Evolutionary conservation across 2,888 invertebrate species (phyloP).

Genomic region (Hirtodrosophila trivittata): DNA sequence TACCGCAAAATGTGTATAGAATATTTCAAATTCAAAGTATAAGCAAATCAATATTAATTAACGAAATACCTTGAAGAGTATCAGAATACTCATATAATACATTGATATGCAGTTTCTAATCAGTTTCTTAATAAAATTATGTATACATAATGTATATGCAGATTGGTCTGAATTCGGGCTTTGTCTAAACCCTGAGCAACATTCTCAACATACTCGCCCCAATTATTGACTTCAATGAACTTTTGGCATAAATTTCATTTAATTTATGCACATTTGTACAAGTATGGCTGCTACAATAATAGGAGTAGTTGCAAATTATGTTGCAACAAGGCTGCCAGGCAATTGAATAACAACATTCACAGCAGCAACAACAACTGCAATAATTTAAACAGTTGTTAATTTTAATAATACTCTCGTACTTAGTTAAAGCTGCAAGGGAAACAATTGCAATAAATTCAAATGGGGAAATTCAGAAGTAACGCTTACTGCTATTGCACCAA

Average conservation of each 20-base stretch:
- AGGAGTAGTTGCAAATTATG: slow-evolving; percentile 31
- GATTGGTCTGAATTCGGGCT: too few species aligned
- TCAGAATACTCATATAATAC: too few species aligned
- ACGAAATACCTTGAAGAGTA: too few species aligned
- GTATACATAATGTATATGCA: too few species aligned
- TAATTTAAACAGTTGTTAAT: slow-evolving; percentile 41
- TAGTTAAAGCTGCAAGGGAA: slow-evolving; percentile 10
- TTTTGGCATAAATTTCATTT: slow-evolving; percentile 55
- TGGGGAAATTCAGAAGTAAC: slow-evolving; percentile 2
- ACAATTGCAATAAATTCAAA: slow-evolving; percentile 20
- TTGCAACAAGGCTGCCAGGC: slow-evolving; percentile 24
- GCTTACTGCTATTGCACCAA: slow-evolving; percentile 13
- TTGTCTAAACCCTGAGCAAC: too few species aligned
- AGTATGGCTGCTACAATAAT: slow-evolving; percentile 11
- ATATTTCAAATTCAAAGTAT: too few species aligned
- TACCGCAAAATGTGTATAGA: too few species aligned
- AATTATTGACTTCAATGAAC: slow-evolving; percentile 42
- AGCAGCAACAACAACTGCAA: slow-evolving; percentile 11
- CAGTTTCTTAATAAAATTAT: too few species aligned
- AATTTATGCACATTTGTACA: slow-evolving; percentile 65
- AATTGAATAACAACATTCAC: slow-evolving; percentile 20
- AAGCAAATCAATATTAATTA: too few species aligned
- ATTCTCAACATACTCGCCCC: neutral
- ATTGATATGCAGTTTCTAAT: too few species aligned
- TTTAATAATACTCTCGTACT: slow-evolving; percentile 29